Percentiles rank a stretch among this genome's conserved stretches.
These are phyloP conservation scores for Conops quadrifasciatus DNA, from an alignment of 2,888 invertebrate genomes.

Conservation along the genomic window DNA sequence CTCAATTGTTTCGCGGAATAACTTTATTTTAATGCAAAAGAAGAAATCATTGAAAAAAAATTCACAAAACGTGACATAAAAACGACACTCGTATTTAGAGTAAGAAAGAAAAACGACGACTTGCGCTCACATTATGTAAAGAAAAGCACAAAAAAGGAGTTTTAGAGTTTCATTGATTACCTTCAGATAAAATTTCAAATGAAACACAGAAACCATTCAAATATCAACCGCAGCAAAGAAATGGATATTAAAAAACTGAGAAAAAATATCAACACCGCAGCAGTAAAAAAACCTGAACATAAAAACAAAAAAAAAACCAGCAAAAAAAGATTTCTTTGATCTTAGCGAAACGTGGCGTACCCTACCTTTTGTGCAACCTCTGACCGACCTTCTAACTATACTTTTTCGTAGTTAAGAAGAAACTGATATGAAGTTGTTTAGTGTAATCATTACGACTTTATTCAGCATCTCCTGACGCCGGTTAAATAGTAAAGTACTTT, in stretches of 20 bases:
- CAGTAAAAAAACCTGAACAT: no score
- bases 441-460: no score
- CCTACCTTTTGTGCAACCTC: no score
- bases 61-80: slow-evolving; percentile 20
- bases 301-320: no score
- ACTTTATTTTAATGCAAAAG: slow-evolving; percentile 4
- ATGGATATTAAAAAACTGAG: neutral
- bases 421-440: no score
- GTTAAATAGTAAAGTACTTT: no score
- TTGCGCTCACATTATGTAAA: neutral
- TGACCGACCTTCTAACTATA: no score
- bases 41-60: slow-evolving; percentile 23
- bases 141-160: neutral
- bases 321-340: no score
- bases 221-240: neutral
- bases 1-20: slow-evolving; percentile 15
- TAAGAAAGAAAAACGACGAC: slow-evolving; percentile 28
- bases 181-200: slow-evolving; percentile 32
- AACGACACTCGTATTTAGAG: slow-evolving; percentile 29
- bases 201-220: slow-evolving; percentile 8
- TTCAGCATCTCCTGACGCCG: no score
- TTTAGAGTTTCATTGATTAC: slow-evolving; percentile 36
- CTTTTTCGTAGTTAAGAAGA: no score
- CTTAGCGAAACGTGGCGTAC: no score
- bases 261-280: neutral